phyloP scores from a whole-genome alignment of 1,140 invertebrate genomes.

The Anagrus nilaparvatae region DNA sequence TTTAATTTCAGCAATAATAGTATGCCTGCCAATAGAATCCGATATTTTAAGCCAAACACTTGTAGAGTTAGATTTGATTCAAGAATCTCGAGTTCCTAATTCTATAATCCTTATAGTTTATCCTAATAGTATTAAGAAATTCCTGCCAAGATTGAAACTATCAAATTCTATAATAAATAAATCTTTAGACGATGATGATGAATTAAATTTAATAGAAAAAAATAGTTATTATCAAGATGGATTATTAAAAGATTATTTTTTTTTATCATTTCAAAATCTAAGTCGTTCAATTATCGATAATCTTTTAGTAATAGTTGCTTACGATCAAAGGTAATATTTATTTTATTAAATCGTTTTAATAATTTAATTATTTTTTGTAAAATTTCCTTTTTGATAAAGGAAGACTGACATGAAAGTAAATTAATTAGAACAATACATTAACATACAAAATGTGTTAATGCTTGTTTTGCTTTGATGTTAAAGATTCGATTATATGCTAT shows the following conservation, averaged over 20 bases:
- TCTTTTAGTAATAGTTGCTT: conserved; percentile 32
- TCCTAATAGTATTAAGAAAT: conserved; percentile 22
- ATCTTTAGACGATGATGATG: too few relatives aligned
- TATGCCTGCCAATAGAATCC: conserved; percentile 38
- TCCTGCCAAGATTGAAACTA: not conserved
- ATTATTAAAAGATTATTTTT: too few relatives aligned
- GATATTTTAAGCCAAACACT: conserved; percentile 31
- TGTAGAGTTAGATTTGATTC: conserved; percentile 31
- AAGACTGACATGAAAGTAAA: too few relatives aligned
- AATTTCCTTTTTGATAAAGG: too few relatives aligned
- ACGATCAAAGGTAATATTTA: conserved; percentile 32
- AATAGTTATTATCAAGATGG: too few relatives aligned
- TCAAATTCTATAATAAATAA: not conserved
- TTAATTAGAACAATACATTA: too few relatives aligned
- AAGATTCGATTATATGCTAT: too few relatives aligned
- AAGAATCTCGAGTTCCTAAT: conserved; percentile 24
- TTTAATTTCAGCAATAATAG: conserved; percentile 33
- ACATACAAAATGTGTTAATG: too few relatives aligned
- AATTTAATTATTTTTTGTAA: not conserved
- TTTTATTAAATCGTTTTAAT: not conserved
- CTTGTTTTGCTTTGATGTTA: too few relatives aligned
- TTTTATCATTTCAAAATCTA: too few relatives aligned
- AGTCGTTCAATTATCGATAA: conserved; percentile 27
- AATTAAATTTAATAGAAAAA: too few relatives aligned
- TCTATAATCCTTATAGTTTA: conserved; percentile 33